These are phyloP conservation scores for Notoglanidium macrostoma DNA, from an alignment of 2,797 vertebrate genomes.

Conservation along the genomic window DNA sequence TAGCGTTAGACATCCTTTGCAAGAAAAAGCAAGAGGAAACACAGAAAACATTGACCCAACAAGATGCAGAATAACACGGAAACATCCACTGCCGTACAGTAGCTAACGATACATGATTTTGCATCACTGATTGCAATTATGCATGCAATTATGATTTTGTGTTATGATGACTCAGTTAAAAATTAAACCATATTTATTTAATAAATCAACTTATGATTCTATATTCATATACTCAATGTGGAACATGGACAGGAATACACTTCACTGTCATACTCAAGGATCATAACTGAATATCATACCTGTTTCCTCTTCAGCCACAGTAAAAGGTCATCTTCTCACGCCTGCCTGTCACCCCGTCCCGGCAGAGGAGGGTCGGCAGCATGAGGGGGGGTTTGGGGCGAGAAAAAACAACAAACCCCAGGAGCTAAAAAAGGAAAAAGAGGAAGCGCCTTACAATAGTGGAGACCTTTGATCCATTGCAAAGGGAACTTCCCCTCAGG, in stretches of 20 bases:
- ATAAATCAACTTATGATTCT: background rate
- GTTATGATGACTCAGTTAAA: background rate
- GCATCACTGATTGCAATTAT: background rate
- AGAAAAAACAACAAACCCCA: constrained; percentile 74
- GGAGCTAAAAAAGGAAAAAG: constrained; percentile 88
- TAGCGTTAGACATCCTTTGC: constrained; percentile 25
- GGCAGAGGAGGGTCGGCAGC: constrained; percentile 40
- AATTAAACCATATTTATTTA: background rate
- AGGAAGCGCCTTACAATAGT: constrained; percentile 95
- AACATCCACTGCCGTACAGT: background rate
- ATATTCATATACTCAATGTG: background rate
- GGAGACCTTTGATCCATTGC: constrained; percentile 89
- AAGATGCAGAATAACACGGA: background rate
- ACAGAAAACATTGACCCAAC: constrained; percentile 1
- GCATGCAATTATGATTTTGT: background rate
- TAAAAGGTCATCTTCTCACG: constrained; percentile 71
- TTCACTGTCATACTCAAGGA: background rate
- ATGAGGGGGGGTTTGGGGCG: constrained; percentile 56
- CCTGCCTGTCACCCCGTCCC: constrained; percentile 65
- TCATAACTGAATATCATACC: constrained; percentile 35
- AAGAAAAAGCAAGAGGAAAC: constrained; percentile 21
- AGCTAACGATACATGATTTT: background rate
- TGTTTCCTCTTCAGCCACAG: constrained; percentile 48
- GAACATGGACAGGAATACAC: background rate
- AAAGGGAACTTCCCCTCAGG: constrained; percentile 75